phyloP scores from a whole-genome alignment of 1,140 invertebrate genomes.

The Lucilia cuprina region DNA sequence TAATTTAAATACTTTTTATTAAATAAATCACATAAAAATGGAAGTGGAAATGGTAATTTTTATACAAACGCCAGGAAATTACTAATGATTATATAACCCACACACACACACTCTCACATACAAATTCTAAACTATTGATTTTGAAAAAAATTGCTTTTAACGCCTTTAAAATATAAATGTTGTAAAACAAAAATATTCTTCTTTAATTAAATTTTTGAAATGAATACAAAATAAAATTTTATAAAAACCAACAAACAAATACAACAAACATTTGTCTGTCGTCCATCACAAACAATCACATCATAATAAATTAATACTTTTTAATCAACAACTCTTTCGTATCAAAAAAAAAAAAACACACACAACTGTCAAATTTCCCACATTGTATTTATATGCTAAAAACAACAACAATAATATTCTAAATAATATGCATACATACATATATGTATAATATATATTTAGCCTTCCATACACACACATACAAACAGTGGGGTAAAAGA shows the following conservation, averaged over 20 bases:
- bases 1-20: background rate
- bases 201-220: background rate
- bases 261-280: too few species aligned
- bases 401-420: background rate
- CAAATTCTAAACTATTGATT: background rate
- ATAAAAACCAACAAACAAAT: too few species aligned
- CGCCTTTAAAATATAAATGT: background rate
- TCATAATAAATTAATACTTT: background rate
- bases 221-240: background rate
- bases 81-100: background rate
- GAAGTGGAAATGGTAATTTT: too few species aligned
- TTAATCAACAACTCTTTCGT: background rate
- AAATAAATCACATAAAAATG: background rate
- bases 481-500: too few species aligned
- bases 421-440: background rate
- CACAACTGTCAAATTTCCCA: background rate
- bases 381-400: background rate
- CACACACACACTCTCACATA: background rate
- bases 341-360: background rate
- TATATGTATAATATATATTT: too few species aligned
- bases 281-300: background rate
- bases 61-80: too few species aligned
- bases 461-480: too few species aligned
- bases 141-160: background rate
- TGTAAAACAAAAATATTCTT: background rate